Base-by-base conservation (phyloP, 2,888 invertebrate species). In the Macrosoma leucophasiata region DNA sequence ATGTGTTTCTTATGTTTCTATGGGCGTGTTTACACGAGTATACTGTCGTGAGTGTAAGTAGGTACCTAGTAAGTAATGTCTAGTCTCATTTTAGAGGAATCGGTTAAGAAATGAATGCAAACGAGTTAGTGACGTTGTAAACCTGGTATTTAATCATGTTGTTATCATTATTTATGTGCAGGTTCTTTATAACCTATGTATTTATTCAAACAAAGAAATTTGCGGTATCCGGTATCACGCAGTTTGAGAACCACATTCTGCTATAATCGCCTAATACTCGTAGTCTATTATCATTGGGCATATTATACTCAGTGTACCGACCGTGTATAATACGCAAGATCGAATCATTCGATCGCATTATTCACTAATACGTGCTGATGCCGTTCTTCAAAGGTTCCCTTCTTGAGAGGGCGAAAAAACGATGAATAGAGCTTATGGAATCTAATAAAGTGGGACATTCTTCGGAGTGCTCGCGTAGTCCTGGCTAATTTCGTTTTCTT, bases 381-480 rank as follows among this genome's bases (percentile, higher is more conserved):
- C 67, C 61, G 58, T 69, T n/a, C n/a, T n/a, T n/a, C 70, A 77
- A 78, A 73, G 75, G 66, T 62, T 54, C 65, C 67, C 66, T 67
- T 44, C 31, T 34, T 5, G 49, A 52, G 62, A 67, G 75, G 75
- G 72, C 61, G 71, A 68, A 75, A 74, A 74, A 75, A 70, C 64
- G 68, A 62, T 78, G 79, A 79, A 81, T 78, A 69, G 74, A 52
- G 78, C 72, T 78, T 76, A 74, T 55, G 75, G 77, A 82, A 81
- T 81, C 79, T 78, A 81, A 82, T 82, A 81, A 78, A 77, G 70
- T 71, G 69, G 75, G 53, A 66, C 66, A 75, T 78, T 76, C 76
- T 73, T 69, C 51, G 58, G 42, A 55, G 55, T 61, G 61, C 58
- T 61, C 57, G 55, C 47, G 43, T 29, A 56, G 57, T 46, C 57